phyloP scores from a whole-genome alignment of 1,140 invertebrate genomes.

The Myzus persicae region DNA sequence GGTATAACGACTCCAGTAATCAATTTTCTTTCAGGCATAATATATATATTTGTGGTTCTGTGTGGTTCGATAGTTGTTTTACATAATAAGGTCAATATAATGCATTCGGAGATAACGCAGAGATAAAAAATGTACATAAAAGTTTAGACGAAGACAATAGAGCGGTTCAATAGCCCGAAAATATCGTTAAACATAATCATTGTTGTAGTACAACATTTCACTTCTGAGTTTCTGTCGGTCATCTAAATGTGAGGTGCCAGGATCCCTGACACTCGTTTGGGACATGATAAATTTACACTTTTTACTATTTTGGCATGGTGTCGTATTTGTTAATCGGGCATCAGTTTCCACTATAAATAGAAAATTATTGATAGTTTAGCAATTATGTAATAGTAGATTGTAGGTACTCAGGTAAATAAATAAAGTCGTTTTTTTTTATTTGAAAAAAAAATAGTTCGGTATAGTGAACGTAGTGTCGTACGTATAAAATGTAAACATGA shows the following conservation, averaged over 20 bases:
- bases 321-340: constrained; percentile 15
- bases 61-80: neutral
- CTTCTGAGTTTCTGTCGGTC: neutral
- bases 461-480: neutral
- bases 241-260: neutral
- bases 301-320: constrained; percentile 28
- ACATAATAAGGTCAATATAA: neutral
- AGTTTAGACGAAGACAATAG: neutral
- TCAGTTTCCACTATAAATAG: constrained; percentile 26
- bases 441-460: neutral
- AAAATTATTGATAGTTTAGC: neutral
- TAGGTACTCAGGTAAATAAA: constrained; percentile 5
- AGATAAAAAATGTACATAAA: neutral
- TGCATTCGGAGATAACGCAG: neutral
- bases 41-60: neutral
- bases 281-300: constrained; percentile 26
- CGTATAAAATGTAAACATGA: neutral
- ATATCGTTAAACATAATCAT: neutral
- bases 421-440: neutral
- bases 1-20: neutral
- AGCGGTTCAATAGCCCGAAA: constrained; percentile 8
- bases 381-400: neutral
- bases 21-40: neutral
- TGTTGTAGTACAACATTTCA: neutral
- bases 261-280: neutral